Conservation (phyloP, 2,888 invertebrate genomes). For the Philereme vetulata region DNA sequence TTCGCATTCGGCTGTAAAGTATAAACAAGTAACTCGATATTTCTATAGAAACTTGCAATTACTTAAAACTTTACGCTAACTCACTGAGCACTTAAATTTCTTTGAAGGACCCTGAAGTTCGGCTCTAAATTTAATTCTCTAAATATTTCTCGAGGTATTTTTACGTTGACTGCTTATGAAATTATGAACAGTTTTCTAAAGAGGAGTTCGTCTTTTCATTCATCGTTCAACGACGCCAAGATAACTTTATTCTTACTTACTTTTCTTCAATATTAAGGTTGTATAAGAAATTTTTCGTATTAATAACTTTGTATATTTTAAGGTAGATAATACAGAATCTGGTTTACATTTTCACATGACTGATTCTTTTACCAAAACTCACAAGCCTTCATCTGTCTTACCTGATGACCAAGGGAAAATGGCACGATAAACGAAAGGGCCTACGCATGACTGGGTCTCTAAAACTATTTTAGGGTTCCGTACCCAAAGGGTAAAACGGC, state of each 20-base stretch:
- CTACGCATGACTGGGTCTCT: no score
- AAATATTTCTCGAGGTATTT: conserved; percentile 27
- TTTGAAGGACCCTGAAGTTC: conserved; percentile 21
- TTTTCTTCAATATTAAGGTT: no score
- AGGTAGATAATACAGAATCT: no score
- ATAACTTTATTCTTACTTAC: background rate
- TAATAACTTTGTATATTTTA: no score
- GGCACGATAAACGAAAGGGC: no score
- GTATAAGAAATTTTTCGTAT: no score
- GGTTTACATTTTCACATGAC: no score
- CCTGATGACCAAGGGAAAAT: no score
- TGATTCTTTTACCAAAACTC: no score
- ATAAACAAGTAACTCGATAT: conserved; percentile 20
- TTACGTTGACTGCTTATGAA: conserved; percentile 18
- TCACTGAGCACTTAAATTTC: conserved; percentile 26
- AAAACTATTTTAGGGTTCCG: no score
- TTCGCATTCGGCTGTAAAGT: conserved; percentile 3
- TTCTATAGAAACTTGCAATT: conserved; percentile 25
- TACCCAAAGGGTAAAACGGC: no score
- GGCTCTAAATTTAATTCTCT: conserved; percentile 22
- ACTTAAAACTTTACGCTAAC: conserved; percentile 21
- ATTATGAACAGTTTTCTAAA: conserved; percentile 20
- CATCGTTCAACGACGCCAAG: conserved; percentile 6
- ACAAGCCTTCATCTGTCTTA: no score
- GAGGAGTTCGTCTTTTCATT: conserved; percentile 20